Evolutionary conservation across 2,113 vertebrate species (phyloP).

Genomic region (Bufo bufo): DNA sequence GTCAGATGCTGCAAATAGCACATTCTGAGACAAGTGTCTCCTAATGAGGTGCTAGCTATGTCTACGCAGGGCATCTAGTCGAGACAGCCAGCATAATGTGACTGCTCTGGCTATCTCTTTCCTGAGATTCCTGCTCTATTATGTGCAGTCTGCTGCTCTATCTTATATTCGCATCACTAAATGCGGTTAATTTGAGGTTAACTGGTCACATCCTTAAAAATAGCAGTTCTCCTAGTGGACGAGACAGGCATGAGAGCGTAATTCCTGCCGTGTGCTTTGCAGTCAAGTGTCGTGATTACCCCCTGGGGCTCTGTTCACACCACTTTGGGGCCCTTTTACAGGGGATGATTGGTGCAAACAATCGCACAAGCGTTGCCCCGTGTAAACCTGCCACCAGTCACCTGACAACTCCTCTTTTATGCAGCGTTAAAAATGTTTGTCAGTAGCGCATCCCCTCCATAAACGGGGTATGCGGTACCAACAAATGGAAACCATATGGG

Average conservation of each 20-base stretch:
- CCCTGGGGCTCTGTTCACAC: too few relatives aligned
- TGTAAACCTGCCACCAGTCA: too few relatives aligned
- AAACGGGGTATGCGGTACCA: too few relatives aligned
- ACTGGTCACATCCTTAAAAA: not conserved
- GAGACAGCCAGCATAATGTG: constrained; percentile 13
- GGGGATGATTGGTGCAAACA: too few relatives aligned
- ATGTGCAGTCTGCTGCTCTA: not conserved
- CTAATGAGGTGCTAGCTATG: constrained; percentile 45
- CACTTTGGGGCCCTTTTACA: too few relatives aligned
- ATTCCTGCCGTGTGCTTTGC: not conserved
- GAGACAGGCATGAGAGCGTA: not conserved
- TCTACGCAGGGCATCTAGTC: constrained; percentile 12
- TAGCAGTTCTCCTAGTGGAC: not conserved
- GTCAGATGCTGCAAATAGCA: constrained; percentile 57
- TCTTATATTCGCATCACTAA: not conserved
- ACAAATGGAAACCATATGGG: too few relatives aligned
- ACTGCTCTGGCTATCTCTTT: not conserved
- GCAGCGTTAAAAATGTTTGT: too few relatives aligned
- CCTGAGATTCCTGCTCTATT: not conserved
- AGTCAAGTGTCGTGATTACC: not conserved
- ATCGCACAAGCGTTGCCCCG: too few relatives aligned
- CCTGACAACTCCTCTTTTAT: too few relatives aligned
- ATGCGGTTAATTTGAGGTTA: not conserved
- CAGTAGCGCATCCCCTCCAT: too few relatives aligned
- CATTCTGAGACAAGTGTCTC: constrained; percentile 54